Evolutionary conservation across 2,113 vertebrate genomes (phyloP), one percentile per base, ranked within the genome.

Genomic region (Chitala chitala): DNA sequence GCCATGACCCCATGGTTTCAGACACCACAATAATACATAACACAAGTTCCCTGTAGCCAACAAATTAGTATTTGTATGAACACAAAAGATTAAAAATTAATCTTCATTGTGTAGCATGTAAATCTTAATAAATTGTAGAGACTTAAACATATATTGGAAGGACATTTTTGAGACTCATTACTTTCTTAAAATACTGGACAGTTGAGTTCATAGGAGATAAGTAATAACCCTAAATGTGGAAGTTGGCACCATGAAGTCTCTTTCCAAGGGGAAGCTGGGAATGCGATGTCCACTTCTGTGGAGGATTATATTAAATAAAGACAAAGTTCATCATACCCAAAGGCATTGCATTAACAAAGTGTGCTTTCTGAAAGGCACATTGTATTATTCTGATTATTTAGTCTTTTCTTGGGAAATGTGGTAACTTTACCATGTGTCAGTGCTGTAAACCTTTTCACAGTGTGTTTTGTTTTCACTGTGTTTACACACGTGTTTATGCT

Each of bases 271-370:
- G n/a, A 29, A 38, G 33, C 38, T 8, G 20, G 59, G 44, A 69
- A 50, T 26, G 44, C 24, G 50, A 17, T 33, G 44, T 8, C 50
- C 44, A 48, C 26, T 6, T 29, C 66, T 69, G 24, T 31, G 26
- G 46, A 69, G 66, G 66, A 46, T 48, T 69, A 29, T 69, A 17
- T 13, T 29, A 69, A n/a, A 69, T 22, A 31, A 31, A 50, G 46
- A 44, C 26, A 31, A 15, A 5, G 17, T 20, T 31, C 48, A 69
- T 50, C 22, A 69, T 69, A 69, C 66, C 48, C 59, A 29, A 50
- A 31, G 66, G 42, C 44, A 69, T 69, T 50, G 42, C 50, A 69
- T 50, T 69, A 69, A 29, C 66, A 46, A 50, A 46, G 31, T 24
- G 29, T 50, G 22, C 66, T 17, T 44, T 29, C 59, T 63, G 33